Evolutionary conservation across 2,888 invertebrate species (phyloP), one percentile per base, ranked within the genome.

Genomic region (Helobdella robusta): DNA sequence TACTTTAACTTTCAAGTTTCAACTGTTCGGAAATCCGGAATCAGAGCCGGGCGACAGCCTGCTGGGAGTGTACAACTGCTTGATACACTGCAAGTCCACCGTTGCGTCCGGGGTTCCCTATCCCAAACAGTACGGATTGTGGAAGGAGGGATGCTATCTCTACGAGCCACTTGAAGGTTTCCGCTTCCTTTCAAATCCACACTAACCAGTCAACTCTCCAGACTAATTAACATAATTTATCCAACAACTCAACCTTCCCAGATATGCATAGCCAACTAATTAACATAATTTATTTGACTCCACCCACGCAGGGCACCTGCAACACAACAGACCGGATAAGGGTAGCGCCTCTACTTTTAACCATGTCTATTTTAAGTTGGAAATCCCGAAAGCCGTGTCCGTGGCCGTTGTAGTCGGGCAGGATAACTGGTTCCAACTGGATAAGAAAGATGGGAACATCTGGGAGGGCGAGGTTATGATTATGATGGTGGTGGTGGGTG

Each of bases 141-240:
- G 79, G 79, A 79, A 79, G 70, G 79, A 79, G 67, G 79, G 79
- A 18, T 79, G 79, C 70, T 76, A 71, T 73, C 77, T 79, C 73
- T 72, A 73, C 62, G 70, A 72, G 32, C 79, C 79, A 0, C 71
- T 74, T 2, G 73, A 73, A 54, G 67, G 67, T 67, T n/a, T n/a
- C n/a, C n/a, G n/a, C n/a, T n/a, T n/a, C n/a, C n/a, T n/a, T n/a
- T n/a, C n/a, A n/a, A n/a, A n/a, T n/a, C n/a, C n/a, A n/a, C n/a
- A n/a, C n/a, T n/a, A n/a, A n/a, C n/a, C n/a, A n/a, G n/a, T 15
- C 18, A 15, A 15, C 18, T 44, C 11, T 44, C 18, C 18, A 15
- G 11, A 44, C 18, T 25, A n/a, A 58, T 11, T 30, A 30, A 56
- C 18, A 2, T n/a, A n/a, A n/a, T n/a, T n/a, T n/a, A n/a, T n/a